Evolutionary conservation across 2,113 vertebrate species (phyloP).

Genomic region (Periophthalmodon schlosseri): DNA sequence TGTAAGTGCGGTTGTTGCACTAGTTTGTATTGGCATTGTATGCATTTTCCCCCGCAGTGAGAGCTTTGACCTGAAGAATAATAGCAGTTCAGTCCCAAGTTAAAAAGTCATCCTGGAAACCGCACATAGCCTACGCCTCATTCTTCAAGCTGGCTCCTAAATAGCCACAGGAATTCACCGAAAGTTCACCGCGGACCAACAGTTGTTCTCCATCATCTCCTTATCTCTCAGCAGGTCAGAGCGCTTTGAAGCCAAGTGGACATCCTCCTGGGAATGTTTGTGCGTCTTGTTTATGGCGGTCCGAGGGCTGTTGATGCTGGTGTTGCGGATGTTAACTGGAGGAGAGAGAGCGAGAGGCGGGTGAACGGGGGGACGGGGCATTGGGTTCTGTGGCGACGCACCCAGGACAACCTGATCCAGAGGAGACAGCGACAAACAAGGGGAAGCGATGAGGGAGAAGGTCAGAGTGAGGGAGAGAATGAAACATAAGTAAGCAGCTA

Average conservation of each 20-base stretch:
- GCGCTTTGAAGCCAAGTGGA: constrained; percentile 51
- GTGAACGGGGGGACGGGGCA: constrained; percentile 23
- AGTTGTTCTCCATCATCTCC: constrained; percentile 53
- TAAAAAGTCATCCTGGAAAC: constrained; percentile 34
- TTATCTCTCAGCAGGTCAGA: constrained; percentile 64
- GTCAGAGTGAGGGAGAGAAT: constrained; percentile 14
- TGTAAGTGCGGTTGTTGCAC: background rate
- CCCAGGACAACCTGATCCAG: constrained; percentile 42
- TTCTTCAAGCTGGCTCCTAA: constrained; percentile 35
- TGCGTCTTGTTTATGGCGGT: constrained; percentile 74
- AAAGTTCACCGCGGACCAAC: constrained; percentile 44
- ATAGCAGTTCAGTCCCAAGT: constrained; percentile 36
- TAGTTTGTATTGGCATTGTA: background rate
- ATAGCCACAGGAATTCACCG: constrained; percentile 42
- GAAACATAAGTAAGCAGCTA: constrained; percentile 16
- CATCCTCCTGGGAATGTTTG: constrained; percentile 67
- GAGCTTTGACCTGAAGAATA: constrained; percentile 36
- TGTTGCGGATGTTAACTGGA: constrained; percentile 60
- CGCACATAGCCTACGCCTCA: constrained; percentile 10
- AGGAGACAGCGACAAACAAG: constrained; percentile 19
- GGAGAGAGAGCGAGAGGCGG: constrained; percentile 20
- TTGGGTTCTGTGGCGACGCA: constrained; percentile 35
- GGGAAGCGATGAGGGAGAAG: constrained; percentile 8
- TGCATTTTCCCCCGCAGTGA: constrained; percentile 11
- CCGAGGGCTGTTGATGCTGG: constrained; percentile 49